Evolutionary conservation across 2,113 vertebrate species (phyloP).

Genomic region (Megatriorchis doriae): DNA sequence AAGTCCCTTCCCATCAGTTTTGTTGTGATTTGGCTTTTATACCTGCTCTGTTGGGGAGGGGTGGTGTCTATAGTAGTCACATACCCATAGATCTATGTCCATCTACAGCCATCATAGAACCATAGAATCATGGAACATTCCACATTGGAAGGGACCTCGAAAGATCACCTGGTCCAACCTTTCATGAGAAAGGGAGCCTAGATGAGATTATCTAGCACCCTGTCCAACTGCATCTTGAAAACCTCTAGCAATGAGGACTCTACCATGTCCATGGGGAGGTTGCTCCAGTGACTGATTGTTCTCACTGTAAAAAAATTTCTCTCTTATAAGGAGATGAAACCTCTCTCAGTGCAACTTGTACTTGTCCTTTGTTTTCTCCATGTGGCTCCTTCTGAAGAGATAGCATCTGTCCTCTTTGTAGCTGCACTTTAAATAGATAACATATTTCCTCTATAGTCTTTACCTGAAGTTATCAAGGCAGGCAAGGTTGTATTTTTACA

Average conservation of each 20-base stretch:
- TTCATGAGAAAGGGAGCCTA: not conserved
- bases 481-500: not conserved
- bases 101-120: not conserved
- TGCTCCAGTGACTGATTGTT: not conserved
- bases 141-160: rapidly evolving
- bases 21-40: not conserved
- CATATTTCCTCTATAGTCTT: not conserved
- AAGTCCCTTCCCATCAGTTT: not conserved
- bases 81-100: not conserved
- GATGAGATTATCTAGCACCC: not conserved
- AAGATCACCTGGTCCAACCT: not conserved
- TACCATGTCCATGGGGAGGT: not conserved
- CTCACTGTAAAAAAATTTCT: not conserved
- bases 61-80: not conserved
- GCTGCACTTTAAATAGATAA: not conserved
- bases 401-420: not conserved
- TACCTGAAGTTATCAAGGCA: not conserved
- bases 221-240: not conserved
- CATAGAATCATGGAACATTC: not conserved
- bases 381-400: not conserved
- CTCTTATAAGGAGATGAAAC: not conserved
- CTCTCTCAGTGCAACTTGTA: not conserved
- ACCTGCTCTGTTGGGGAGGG: not conserved
- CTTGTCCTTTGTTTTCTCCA: not conserved
- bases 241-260: not conserved